phyloP scores from a whole-genome alignment of 1,140 invertebrate genomes.

The Saccostrea glomerata region DNA sequence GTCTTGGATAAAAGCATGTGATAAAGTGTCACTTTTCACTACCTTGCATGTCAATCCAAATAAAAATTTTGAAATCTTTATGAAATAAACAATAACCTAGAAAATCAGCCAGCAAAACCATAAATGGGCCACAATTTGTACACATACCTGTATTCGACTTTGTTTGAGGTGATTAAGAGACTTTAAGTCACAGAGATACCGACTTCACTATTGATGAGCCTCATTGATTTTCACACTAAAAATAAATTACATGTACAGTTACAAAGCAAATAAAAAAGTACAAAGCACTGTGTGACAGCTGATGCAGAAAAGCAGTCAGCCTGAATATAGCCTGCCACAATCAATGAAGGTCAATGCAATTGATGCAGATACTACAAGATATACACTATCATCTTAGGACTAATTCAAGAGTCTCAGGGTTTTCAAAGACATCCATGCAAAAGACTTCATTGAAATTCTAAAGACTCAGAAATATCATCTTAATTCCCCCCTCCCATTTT shows the following conservation, averaged over 20 bases:
- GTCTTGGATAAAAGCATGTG: background rate
- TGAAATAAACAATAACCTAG: background rate
- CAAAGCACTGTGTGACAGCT: conserved; percentile 8
- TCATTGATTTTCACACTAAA: conserved; percentile 20
- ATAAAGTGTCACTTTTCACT: background rate
- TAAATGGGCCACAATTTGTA: background rate
- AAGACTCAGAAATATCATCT: background rate
- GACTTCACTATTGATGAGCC: conserved; percentile 8
- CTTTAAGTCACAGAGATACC: background rate
- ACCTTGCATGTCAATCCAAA: background rate
- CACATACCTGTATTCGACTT: background rate
- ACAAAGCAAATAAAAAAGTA: conserved; percentile 37
- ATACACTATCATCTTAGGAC: too few relatives aligned
- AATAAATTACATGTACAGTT: conserved; percentile 31
- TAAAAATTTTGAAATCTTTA: background rate
- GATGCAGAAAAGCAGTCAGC: background rate
- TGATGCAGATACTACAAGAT: background rate
- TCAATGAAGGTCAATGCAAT: background rate
- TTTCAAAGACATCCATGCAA: background rate
- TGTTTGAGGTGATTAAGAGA: background rate
- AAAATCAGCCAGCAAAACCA: background rate
- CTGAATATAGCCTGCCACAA: background rate
- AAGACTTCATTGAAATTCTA: background rate
- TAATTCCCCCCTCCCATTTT: background rate
- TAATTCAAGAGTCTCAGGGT: background rate